Percentiles rank a stretch among this genome's conserved stretches.
Conservation (phyloP, 37 sponge, comb jelly and placozoan species). For the Lycopodina hypogea region DNA sequence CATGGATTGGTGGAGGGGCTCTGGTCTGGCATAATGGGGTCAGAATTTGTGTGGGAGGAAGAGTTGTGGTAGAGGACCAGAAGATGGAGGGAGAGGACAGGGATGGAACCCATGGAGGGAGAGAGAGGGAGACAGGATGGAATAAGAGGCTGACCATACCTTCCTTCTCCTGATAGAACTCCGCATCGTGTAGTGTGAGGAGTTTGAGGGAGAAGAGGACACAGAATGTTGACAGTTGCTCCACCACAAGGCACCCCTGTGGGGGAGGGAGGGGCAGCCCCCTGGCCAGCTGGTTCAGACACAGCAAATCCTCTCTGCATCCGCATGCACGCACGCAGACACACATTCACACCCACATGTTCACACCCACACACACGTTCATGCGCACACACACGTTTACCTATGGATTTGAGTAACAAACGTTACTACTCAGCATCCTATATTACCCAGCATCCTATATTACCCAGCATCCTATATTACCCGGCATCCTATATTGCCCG, state of each 20-base stretch:
- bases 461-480: no score
- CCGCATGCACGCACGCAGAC: neutral
- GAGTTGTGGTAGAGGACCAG: no score
- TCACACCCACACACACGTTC: neutral
- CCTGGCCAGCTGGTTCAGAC: slow-evolving; percentile 33
- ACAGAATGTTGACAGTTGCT: slow-evolving; percentile 47
- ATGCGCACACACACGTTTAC: neutral
- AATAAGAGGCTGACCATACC: neutral
- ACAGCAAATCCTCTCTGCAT: slow-evolving; percentile 16
- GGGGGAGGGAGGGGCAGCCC: slow-evolving; percentile 26
- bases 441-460: no score
- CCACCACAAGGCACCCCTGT: slow-evolving; percentile 14
- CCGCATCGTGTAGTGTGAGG: slow-evolving; percentile 68
- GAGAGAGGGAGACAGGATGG: neutral
- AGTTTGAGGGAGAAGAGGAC: slow-evolving; percentile 54
- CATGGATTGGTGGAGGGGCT: no score
- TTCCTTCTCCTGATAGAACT: slow-evolving; percentile 47
- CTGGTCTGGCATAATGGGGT: no score
- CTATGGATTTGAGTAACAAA: neutral
- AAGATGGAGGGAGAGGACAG: no score
- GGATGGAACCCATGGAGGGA: neutral
- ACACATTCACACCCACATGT: neutral
- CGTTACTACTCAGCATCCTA: no score
- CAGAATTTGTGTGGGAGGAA: no score
- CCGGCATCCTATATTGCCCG: no score